These are phyloP conservation scores for Bos taurus DNA, from an alignment of 2,113 vertebrate species.

Conservation along the genomic window DNA sequence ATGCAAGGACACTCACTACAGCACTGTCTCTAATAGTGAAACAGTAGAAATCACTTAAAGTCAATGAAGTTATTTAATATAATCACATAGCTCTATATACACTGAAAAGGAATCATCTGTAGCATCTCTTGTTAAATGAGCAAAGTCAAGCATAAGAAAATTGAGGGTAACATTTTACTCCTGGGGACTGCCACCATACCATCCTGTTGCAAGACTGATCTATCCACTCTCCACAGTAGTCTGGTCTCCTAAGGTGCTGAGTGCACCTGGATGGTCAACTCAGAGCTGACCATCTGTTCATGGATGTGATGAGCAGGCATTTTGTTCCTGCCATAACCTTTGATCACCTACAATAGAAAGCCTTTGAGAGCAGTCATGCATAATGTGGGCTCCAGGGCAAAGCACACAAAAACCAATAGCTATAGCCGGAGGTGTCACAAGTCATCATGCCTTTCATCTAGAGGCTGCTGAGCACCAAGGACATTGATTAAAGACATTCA, in stretches of 20 bases:
- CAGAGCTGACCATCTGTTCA: constrained; percentile 89
- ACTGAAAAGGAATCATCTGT: background rate
- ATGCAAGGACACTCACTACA: background rate
- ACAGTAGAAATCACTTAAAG: background rate
- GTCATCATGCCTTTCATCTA: constrained; percentile 90
- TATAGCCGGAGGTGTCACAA: constrained; percentile 90
- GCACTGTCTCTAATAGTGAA: background rate
- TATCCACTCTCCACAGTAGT: background rate
- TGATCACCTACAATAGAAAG: constrained; percentile 84
- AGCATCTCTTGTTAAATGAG: background rate
- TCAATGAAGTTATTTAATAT: background rate
- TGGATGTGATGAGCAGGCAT: constrained; percentile 91
- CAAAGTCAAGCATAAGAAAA: background rate
- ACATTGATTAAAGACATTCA: constrained; percentile 91
- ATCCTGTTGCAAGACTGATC: background rate
- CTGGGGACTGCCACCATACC: background rate
- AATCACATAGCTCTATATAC: background rate
- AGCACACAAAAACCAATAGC: constrained; percentile 87
- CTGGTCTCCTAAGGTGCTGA: background rate
- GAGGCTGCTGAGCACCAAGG: constrained; percentile 86
- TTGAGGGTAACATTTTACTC: background rate
- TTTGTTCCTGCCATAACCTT: constrained; percentile 93
- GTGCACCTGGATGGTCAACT: constrained; percentile 84
- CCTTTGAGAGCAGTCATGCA: constrained; percentile 78
- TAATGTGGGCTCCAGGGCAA: constrained; percentile 92